Percentiles rank a stretch among this genome's conserved stretches.
phyloP scores from a whole-genome alignment of 2,888 invertebrate species.

The Parnassius glacialis region DNA sequence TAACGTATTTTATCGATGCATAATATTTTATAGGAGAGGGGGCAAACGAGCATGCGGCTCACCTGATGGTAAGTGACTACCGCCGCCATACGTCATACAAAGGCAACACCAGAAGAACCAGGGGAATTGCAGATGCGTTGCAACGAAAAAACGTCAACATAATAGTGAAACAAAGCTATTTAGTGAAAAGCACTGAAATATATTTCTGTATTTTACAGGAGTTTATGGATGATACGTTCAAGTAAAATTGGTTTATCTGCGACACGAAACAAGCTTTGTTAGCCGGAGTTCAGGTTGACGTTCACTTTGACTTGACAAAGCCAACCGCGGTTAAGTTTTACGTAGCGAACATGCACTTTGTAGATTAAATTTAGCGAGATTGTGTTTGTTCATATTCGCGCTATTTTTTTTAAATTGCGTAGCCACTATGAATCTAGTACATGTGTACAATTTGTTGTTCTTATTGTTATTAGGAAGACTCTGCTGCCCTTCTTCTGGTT shows the following conservation, averaged over 20 bases:
- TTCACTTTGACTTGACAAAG: conserved; percentile 18
- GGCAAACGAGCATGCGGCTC: too few relatives aligned
- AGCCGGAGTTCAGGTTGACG: conserved; percentile 10
- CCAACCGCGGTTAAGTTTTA: conserved; percentile 11
- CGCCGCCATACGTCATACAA: too few relatives aligned
- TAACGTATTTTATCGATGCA: too few relatives aligned
- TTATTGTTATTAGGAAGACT: neutral
- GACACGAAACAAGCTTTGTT: conserved; percentile 16
- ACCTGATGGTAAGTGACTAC: too few relatives aligned
- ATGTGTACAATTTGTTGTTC: neutral
- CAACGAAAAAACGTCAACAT: too few relatives aligned
- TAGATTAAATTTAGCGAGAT: conserved; percentile 9
- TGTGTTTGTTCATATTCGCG: neutral
- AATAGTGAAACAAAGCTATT: neutral
- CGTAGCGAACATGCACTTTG: conserved; percentile 7
- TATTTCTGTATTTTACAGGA: neutral
- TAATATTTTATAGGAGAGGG: too few relatives aligned
- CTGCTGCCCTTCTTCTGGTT: neutral
- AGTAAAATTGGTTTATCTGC: conserved; percentile 19
- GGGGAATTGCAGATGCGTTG: too few relatives aligned
- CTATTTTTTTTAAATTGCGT: neutral
- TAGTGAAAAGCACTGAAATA: neutral
- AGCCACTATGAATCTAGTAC: neutral
- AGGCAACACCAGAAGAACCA: too few relatives aligned
- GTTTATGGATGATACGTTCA: neutral